Evolutionary conservation across 64 coral and sea anemone species (phyloP), one percentile per base, ranked within the genome.

Genomic region (Montipora cactus): DNA sequence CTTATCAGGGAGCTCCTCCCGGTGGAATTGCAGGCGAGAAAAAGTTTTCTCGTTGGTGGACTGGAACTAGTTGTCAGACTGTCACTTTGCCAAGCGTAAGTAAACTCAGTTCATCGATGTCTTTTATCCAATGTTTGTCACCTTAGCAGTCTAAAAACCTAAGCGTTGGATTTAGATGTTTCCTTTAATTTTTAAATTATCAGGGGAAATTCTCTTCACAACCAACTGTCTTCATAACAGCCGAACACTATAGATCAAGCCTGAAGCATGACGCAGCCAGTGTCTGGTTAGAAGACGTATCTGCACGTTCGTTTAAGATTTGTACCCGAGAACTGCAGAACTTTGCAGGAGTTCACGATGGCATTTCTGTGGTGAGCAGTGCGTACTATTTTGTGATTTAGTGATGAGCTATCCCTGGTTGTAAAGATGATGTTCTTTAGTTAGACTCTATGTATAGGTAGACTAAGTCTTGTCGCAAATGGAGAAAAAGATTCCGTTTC

Each of bases 261-360:
- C 8, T 76, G 74, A 76, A 11, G 15, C 74, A 76, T 14, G 74
- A 76, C 46, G 74, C 74, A 10, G 28, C 74, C 74, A 46, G 28
- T 76, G 25, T 76, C 0, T 76, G 74, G 74, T 11, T 76, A 45
- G 74, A 76, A 76, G 44, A 46, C 44, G 8, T 15, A 12, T 76
- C 74, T 4, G 74, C 74, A 12, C 45, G 74, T 25, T 76, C 74
- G 2, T 76, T 76, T 45, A 76, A 76, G 74, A 76, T 76, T 76
- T 76, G 74, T 11, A 76, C 46, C 23, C 74, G 74, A 44, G 74
- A 76, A 46, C 74, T 76, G 45, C 74, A 76, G 22, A 76, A 76
- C 74, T 76, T 76, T 44, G 74, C 74, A 10, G 74, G 74, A 12
- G 74, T 76, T 46, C 74, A 76, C 44, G 74, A 76, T 46, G 74